Conservation (phyloP, 1,140 invertebrate genomes). For the Atopsyche davidsoni region DNA sequence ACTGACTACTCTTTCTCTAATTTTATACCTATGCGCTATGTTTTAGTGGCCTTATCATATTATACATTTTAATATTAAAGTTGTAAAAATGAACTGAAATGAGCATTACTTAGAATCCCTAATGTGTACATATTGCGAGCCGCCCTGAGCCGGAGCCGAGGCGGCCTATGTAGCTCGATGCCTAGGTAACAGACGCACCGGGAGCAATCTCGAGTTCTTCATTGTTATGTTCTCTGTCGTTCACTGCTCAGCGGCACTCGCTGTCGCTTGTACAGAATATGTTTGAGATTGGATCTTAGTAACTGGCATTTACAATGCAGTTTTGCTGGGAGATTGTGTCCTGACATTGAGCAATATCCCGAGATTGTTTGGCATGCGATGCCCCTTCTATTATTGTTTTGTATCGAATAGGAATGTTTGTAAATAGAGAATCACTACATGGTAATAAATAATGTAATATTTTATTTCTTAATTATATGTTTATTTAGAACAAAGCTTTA, state of each 20-base stretch:
- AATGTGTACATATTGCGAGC: slow-evolving; percentile 3
- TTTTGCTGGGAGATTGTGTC: too few relatives aligned
- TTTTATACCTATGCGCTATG: slow-evolving; percentile 31
- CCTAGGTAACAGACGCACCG: too few relatives aligned
- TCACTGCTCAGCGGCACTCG: too few relatives aligned
- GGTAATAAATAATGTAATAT: slow-evolving; percentile 24
- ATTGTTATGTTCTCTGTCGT: too few relatives aligned
- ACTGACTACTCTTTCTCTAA: slow-evolving; percentile 31
- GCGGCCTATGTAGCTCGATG: too few relatives aligned
- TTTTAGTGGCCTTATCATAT: slow-evolving; percentile 31
- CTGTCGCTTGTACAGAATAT: too few relatives aligned
- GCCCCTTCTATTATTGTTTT: slow-evolving; percentile 23
- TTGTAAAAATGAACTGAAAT: slow-evolving; percentile 23
- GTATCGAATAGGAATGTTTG: slow-evolving; percentile 22
- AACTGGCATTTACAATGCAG: too few relatives aligned
- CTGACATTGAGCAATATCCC: slow-evolving; percentile 20
- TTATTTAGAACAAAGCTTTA: slow-evolving; percentile 28
- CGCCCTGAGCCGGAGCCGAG: too few relatives aligned
- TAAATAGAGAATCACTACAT: slow-evolving; percentile 26
- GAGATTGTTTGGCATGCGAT: slow-evolving; percentile 19
- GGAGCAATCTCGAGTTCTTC: too few relatives aligned
- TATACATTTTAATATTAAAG: slow-evolving; percentile 26
- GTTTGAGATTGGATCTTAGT: too few relatives aligned
- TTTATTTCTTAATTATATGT: slow-evolving; percentile 24
- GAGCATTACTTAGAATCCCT: slow-evolving; percentile 8